Percentiles rank a stretch among this genome's conserved stretches.
Conservation (phyloP, 2,888 invertebrate species). For the Athalia cordata region DNA sequence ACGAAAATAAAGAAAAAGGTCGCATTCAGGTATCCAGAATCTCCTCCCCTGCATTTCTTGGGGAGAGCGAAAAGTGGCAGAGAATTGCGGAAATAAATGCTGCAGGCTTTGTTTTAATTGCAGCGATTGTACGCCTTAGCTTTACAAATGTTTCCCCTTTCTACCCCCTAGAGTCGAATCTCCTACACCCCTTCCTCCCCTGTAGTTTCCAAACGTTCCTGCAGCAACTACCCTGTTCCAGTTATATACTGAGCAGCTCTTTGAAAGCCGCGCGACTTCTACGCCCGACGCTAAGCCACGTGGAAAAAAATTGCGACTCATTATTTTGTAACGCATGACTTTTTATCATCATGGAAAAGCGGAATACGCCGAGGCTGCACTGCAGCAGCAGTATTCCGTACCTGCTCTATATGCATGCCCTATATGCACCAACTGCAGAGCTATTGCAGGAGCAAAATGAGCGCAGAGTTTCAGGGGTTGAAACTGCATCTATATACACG, state of each 20-base stretch:
- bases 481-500: slow-evolving; percentile 18
- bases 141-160: slow-evolving; percentile 54
- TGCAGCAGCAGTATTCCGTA: slow-evolving; percentile 2
- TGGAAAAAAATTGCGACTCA: slow-evolving; percentile 24
- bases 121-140: slow-evolving; percentile 62
- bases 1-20: not conserved
- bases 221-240: no score
- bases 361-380: not conserved
- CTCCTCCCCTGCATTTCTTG: not conserved
- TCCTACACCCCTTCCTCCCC: not conserved
- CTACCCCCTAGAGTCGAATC: slow-evolving; percentile 16
- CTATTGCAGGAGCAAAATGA: not conserved
- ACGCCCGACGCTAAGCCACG: slow-evolving; percentile 6
- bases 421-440: not conserved
- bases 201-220: no score
- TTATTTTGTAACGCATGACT: slow-evolving; percentile 40
- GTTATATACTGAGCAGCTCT: not conserved
- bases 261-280: slow-evolving; percentile 25
- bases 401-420: no score
- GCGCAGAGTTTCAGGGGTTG: slow-evolving; percentile 24
- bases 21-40: not conserved
- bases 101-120: slow-evolving; percentile 66
- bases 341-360: slow-evolving; percentile 29
- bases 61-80: slow-evolving; percentile 18
- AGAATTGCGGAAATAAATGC: slow-evolving; percentile 58